Conservation (phyloP, 2,797 vertebrate species). For the Apodemus agrarius region DNA sequence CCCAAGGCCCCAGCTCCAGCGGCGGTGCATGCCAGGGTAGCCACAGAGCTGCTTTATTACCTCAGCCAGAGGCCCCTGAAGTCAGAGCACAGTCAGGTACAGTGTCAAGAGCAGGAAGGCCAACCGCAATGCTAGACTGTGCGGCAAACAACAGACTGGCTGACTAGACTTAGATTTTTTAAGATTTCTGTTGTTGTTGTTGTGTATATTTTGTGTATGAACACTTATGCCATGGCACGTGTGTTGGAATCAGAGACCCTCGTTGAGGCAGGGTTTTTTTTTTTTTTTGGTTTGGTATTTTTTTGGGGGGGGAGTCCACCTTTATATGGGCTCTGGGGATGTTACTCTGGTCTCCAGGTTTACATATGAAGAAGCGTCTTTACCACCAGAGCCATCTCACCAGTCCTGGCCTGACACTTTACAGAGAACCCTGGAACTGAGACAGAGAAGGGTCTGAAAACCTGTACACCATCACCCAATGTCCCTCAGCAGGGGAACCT, state of each 20-base stretch:
- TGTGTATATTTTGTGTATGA: neutral
- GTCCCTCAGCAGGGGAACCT: neutral
- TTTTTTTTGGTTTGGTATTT: no score
- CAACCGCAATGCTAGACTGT: neutral
- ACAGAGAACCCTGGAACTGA: neutral
- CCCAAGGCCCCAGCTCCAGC: neutral
- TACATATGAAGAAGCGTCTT: neutral
- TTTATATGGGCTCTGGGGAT: neutral
- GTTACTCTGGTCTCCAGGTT: neutral
- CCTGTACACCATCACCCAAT: neutral
- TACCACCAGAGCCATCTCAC: neutral
- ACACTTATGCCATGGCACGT: no score
- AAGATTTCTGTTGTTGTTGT: neutral
- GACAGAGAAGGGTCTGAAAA: neutral
- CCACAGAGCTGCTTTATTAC: conserved; percentile 15
- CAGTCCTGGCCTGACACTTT: neutral
- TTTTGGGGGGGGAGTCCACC: neutral
- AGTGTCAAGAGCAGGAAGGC: neutral
- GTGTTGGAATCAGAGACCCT: neutral
- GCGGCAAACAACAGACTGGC: neutral
- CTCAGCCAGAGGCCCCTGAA: neutral
- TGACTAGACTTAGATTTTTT: neutral
- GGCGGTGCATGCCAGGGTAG: neutral
- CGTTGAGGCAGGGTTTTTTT: neutral
- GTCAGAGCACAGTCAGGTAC: neutral